Percentiles rank a stretch among this genome's conserved stretches.
Conservation (phyloP, 1,140 invertebrate genomes). For the Bombus huntii region DNA sequence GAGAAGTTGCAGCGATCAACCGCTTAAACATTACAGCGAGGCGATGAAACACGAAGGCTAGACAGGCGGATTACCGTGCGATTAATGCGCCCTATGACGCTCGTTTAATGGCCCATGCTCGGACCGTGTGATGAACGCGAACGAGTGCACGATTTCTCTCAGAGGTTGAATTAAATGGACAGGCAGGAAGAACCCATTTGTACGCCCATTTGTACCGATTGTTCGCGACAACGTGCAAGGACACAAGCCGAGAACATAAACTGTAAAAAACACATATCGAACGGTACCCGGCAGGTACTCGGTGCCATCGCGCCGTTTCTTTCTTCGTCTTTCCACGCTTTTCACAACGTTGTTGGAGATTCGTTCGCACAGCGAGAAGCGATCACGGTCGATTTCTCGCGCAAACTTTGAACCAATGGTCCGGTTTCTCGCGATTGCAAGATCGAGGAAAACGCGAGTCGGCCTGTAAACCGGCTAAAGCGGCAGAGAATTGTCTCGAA, state of each 20-base stretch:
- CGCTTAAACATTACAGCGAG: too few relatives aligned
- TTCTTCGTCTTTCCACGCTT: not conserved
- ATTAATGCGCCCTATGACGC: slow-evolving; percentile 39
- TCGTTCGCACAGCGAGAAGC: too few relatives aligned
- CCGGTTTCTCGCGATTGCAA: not conserved
- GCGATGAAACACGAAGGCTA: slow-evolving; percentile 2
- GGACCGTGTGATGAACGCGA: not conserved
- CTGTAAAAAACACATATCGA: not conserved
- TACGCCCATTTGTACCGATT: slow-evolving; percentile 8
- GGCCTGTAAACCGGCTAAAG: not conserved
- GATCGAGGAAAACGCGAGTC: not conserved
- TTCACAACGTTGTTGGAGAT: not conserved
- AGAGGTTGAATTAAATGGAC: slow-evolving; percentile 31
- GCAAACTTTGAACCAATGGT: not conserved
- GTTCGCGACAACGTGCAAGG: not conserved
- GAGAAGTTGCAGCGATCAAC: too few relatives aligned
- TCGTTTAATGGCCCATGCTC: slow-evolving; percentile 24
- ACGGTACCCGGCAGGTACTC: too few relatives aligned
- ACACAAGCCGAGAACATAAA: too few relatives aligned
- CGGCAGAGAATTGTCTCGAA: not conserved
- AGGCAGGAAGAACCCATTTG: slow-evolving; percentile 16
- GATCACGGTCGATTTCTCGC: not conserved
- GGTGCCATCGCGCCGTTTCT: not conserved
- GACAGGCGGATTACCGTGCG: slow-evolving; percentile 18
- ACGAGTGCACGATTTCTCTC: slow-evolving; percentile 27